phyloP scores from a whole-genome alignment of 2,888 invertebrate genomes.

The Melitaea athalia region DNA sequence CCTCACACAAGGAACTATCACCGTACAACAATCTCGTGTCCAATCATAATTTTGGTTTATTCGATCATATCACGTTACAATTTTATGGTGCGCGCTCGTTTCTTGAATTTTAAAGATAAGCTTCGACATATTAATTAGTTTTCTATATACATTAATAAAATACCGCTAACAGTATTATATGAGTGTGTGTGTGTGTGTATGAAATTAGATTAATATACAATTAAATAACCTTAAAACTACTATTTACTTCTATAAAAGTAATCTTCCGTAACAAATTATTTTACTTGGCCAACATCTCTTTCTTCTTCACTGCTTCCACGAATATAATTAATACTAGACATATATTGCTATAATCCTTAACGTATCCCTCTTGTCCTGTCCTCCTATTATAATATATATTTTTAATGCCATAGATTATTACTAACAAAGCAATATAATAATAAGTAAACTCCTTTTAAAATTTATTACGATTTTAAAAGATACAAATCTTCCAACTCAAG shows the following conservation, averaged over 20 bases:
- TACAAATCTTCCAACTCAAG: neutral
- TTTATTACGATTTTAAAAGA: neutral
- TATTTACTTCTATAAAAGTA: neutral
- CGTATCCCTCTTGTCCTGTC: no score
- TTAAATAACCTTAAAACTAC: neutral
- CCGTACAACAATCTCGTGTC: neutral
- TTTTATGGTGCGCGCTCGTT: conserved; percentile 11
- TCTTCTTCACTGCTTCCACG: no score
- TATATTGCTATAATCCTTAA: no score
- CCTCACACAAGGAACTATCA: conserved; percentile 13
- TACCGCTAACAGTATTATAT: neutral
- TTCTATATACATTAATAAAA: conserved; percentile 13
- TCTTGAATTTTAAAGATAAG: conserved; percentile 7
- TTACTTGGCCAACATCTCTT: neutral
- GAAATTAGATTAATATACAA: neutral
- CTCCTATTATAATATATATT: no score
- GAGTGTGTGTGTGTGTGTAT: neutral
- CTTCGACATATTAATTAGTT: conserved; percentile 11
- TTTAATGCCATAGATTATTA: no score
- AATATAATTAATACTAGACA: no score
- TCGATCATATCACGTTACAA: conserved; percentile 27
- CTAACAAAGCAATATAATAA: no score
- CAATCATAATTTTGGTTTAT: conserved; percentile 27
- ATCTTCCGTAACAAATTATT: neutral
- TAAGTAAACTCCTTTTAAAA: no score